Evolutionary conservation across 2,113 vertebrate genomes (phyloP).

Genomic region (Tiliqua scincoides): DNA sequence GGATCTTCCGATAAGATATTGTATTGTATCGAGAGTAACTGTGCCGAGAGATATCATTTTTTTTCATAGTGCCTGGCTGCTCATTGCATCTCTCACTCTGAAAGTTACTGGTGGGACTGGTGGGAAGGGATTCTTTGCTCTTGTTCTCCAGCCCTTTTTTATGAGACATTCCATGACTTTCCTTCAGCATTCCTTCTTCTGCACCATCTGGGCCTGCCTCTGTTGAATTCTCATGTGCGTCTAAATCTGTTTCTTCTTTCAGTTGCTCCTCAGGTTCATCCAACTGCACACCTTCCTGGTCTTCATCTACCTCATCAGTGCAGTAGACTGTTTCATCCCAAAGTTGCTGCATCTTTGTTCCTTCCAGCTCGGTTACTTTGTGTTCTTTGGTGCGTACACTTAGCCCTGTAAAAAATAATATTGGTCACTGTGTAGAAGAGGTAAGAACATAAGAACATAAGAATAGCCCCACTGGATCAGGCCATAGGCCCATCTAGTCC

Average conservation of each 20-base stretch:
- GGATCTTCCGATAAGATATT: constrained; percentile 92
- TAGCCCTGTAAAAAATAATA: constrained; percentile 55
- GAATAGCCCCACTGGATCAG: background rate
- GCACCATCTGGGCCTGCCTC: constrained; percentile 70
- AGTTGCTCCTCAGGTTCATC: constrained; percentile 24
- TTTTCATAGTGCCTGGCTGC: constrained; percentile 62
- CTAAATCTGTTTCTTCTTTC: constrained; percentile 5
- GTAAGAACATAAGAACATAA: background rate
- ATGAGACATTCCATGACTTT: constrained; percentile 32
- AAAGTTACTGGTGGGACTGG: constrained; percentile 58
- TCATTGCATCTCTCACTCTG: constrained; percentile 67
- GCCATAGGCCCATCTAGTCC: background rate
- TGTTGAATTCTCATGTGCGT: constrained; percentile 46
- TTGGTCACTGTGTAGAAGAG: background rate
- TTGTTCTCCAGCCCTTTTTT: constrained; percentile 38
- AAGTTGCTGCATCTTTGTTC: constrained; percentile 25
- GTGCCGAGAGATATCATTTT: constrained; percentile 82
- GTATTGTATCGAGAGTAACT: constrained; percentile 88
- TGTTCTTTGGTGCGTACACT: constrained; percentile 18
- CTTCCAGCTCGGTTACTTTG: constrained; percentile 38
- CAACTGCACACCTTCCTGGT: constrained; percentile 2
- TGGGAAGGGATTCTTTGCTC: constrained; percentile 33
- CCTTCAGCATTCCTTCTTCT: constrained; percentile 71
- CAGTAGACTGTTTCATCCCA: constrained; percentile 13
- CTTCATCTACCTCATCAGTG: background rate